A percentile compares a stretch with the other conserved stretches of the same genome.
phyloP scores from a whole-genome alignment of 2,888 invertebrate genomes.

The Cerceris rybyensis region DNA sequence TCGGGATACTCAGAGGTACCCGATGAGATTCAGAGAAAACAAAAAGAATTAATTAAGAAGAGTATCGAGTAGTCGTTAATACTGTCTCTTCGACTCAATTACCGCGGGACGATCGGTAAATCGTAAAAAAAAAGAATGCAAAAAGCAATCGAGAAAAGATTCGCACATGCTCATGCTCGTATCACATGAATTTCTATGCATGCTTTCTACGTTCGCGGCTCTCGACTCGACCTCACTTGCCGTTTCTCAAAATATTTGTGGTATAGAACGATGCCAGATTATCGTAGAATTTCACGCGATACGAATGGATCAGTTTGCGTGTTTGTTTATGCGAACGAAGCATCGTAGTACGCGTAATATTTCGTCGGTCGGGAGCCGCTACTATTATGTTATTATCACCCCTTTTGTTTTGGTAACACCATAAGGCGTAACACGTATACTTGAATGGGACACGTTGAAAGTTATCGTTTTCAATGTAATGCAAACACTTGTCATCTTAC shows the following conservation, averaged over 20 bases:
- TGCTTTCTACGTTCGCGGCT: conserved; percentile 51
- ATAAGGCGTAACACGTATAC: no score
- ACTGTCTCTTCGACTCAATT: conserved; percentile 38
- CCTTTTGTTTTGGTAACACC: no score
- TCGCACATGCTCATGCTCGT: conserved; percentile 65
- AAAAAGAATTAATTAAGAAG: conserved; percentile 10
- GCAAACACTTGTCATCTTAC: no score
- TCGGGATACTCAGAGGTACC: conserved; percentile 3
- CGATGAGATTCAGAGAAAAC: background rate
- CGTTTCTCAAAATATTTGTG: background rate
- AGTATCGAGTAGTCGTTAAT: conserved; percentile 41
- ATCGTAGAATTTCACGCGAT: no score
- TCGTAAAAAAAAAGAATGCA: conserved; percentile 47
- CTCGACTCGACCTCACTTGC: background rate
- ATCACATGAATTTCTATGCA: conserved; percentile 55
- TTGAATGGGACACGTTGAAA: no score
- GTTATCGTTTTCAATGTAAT: no score
- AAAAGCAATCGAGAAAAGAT: conserved; percentile 57
- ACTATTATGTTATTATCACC: no score
- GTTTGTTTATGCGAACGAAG: no score
- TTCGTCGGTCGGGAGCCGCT: no score
- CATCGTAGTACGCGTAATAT: no score
- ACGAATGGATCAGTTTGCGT: no score
- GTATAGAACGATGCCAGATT: no score
- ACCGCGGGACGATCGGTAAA: conserved; percentile 27